Conservation (phyloP, 2,797 vertebrate genomes). For the Falco novaeseelandiae region DNA sequence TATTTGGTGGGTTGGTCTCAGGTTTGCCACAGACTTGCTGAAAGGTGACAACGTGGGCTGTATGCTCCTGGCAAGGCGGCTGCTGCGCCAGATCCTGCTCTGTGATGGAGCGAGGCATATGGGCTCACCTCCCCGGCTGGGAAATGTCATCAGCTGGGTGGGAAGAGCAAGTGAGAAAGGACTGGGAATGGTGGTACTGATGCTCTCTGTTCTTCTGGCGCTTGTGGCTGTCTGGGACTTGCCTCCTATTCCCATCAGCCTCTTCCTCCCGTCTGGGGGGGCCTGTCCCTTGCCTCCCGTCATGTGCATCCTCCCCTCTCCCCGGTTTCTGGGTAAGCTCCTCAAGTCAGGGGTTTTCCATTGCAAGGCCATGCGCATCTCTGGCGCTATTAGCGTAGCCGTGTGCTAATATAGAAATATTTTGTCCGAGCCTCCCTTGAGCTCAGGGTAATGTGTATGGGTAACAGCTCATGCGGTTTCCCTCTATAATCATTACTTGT, state of each 20-base stretch:
- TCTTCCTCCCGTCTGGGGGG: background rate
- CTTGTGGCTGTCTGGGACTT: background rate
- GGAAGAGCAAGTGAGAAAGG: background rate
- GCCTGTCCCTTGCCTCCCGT: accelerated
- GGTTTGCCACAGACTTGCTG: background rate
- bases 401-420: background rate
- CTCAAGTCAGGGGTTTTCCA: accelerated
- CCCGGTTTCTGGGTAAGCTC: accelerated
- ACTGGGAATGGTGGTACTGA: accelerated
- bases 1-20: background rate
- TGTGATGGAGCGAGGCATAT: accelerated
- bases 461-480: background rate
- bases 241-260: background rate
- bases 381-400: accelerated
- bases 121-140: background rate
- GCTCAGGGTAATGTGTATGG: background rate
- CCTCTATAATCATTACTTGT: background rate
- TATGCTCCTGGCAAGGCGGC: accelerated
- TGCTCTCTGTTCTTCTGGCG: background rate
- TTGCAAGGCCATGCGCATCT: accelerated
- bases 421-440: background rate
- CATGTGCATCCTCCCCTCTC: accelerated
- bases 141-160: background rate
- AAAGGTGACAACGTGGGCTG: background rate
- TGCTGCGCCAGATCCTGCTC: background rate